Base-by-base conservation (phyloP, 2,888 invertebrate species). In the Teinopalpus imperialis region DNA sequence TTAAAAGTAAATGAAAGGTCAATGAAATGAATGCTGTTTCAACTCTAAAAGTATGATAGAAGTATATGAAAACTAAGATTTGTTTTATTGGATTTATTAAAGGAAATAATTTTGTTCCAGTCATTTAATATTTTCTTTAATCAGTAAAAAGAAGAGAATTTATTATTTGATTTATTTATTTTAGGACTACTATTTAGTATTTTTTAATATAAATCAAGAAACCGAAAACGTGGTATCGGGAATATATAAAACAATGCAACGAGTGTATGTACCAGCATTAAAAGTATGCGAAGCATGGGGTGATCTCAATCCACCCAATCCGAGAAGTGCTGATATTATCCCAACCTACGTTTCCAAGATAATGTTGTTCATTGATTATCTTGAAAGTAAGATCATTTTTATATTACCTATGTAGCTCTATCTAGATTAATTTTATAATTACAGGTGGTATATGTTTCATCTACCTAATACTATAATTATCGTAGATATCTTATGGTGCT, bases 301-400 rank as follows among this genome's bases (percentile, higher is more conserved):
- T 9, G 75, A 83, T 32, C 60, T 89, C 2, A 89, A 88, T 47
- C 87, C 87, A 0, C 88, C 88, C 0, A 86, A 88, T 44, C 87
- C 88, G 1, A 76, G 65, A 10, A 87, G 87, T 52, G 60, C 52
- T 24, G 75, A 79, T 3, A 78, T 78, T 2, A 83, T 83, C 21
- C 78, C 75, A 18, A 56, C 63, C 8, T 88, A 86, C 29, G 60
- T 80, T 46, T 80, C 82, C 1, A 87, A 81, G 61, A 79, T 87
- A 43, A 76, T 76, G 73, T 54, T 88, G 8, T 87, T 88, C 43
- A 69, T 81, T 48, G 83, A 87, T 47, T 88, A 85, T 57, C 74
- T 87, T 49, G 83, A 66, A 46, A 83, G 88, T 88, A 58, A 74
- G 82, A 20, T 67, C 31, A 31, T 2, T 34, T 18, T 8, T 30